A percentile compares a stretch with the other conserved stretches of the same genome.
These are phyloP conservation scores for Melanerpes aurifrons DNA, from an alignment of 2,113 vertebrate species.

Conservation along the genomic window DNA sequence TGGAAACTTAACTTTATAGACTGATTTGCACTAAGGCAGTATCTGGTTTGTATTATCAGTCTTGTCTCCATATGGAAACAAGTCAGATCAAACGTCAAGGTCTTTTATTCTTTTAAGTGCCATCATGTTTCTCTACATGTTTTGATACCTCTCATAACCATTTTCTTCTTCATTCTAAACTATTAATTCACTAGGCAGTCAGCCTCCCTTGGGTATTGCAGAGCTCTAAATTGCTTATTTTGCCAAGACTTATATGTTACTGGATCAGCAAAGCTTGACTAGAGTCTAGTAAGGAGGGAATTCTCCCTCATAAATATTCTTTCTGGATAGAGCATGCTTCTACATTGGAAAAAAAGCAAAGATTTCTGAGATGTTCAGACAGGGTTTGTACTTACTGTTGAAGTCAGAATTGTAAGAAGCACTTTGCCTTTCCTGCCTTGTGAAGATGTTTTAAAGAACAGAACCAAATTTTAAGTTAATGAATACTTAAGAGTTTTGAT, in stretches of 20 bases:
- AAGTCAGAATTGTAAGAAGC: neutral
- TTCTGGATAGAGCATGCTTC: neutral
- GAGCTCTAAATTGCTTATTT: neutral
- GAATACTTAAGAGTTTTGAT: neutral
- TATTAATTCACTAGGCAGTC: neutral
- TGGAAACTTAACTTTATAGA: neutral
- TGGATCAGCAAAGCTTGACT: neutral
- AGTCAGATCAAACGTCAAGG: neutral
- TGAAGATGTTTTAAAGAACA: neutral
- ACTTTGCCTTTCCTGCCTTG: neutral
- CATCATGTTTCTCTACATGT: conserved; percentile 8
- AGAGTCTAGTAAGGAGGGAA: neutral
- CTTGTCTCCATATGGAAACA: conserved; percentile 16
- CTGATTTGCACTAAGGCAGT: neutral
- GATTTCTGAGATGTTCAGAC: neutral
- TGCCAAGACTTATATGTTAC: conserved; percentile 9
- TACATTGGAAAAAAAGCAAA: neutral
- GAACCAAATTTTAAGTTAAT: neutral
- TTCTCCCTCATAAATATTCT: neutral
- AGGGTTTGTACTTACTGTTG: neutral
- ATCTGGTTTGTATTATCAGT: conserved; percentile 22
- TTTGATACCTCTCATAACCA: neutral
- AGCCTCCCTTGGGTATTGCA: neutral
- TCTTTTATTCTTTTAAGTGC: neutral
- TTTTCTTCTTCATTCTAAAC: conserved; percentile 20